These are phyloP conservation scores for Dasypus novemcinctus DNA, from an alignment of 2,113 vertebrate genomes.

Conservation along the genomic window DNA sequence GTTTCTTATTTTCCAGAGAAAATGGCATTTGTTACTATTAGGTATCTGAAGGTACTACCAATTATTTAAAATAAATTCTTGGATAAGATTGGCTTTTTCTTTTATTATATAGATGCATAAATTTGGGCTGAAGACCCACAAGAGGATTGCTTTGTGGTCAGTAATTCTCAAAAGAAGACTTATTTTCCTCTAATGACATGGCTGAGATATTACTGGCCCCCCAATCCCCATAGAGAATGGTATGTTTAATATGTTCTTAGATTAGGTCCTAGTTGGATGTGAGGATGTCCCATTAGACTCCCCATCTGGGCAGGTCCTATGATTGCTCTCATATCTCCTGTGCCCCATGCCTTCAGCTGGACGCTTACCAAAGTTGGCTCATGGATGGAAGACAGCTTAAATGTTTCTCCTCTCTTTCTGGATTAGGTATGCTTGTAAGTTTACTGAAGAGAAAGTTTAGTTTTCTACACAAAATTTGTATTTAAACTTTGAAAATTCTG, in stretches of 20 bases:
- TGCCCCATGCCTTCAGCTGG: neutral
- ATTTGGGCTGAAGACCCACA: neutral
- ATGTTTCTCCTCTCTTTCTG: too few relatives aligned
- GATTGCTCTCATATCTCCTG: neutral
- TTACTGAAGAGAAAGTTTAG: neutral
- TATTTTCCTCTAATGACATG: neutral
- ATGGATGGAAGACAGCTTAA: neutral
- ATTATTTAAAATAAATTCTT: neutral
- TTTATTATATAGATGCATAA: neutral
- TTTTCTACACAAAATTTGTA: neutral
- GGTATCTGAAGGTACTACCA: neutral
- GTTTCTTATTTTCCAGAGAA: neutral
- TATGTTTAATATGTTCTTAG: too few relatives aligned
- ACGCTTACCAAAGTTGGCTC: neutral
- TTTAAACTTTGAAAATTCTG: neutral
- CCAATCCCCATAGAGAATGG: neutral
- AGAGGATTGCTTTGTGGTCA: neutral
- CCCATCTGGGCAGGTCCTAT: neutral
- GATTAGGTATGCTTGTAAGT: neutral
- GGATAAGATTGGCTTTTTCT: neutral
- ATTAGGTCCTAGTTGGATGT: neutral
- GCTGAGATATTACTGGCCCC: neutral
- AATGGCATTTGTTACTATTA: neutral
- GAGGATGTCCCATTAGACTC: neutral
- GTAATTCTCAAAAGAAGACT: neutral